These are phyloP conservation scores for Seira sanloemensis DNA, from an alignment of 2,888 invertebrate genomes.

Conservation along the genomic window DNA sequence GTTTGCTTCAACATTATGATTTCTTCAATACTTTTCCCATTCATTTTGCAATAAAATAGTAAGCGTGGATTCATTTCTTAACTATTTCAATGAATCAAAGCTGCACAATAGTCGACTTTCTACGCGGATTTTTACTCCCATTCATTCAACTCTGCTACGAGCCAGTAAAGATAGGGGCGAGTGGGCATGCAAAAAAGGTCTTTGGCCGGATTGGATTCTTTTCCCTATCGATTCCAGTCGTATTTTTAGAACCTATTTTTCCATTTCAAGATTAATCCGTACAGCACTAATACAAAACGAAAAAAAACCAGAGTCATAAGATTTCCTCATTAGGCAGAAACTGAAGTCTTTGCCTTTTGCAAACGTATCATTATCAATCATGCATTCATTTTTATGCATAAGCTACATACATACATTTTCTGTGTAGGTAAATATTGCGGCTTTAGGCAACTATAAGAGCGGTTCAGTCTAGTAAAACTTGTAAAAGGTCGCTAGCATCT, in stretches of 20 bases:
- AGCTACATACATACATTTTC: background rate
- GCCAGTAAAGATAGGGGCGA: no score
- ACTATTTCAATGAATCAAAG: no score
- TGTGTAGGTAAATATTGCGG: no score
- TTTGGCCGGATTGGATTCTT: conserved; percentile 6
- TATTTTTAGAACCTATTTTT: background rate
- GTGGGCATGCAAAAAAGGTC: conserved; percentile 3
- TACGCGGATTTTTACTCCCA: no score
- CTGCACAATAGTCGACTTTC: no score
- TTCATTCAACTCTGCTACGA: no score
- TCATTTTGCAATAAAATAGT: no score
- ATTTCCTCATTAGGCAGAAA: background rate
- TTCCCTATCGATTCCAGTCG: background rate
- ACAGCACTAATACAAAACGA: background rate
- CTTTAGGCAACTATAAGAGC: background rate
- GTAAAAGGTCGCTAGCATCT: background rate
- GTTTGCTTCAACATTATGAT: no score
- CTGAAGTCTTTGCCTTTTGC: background rate
- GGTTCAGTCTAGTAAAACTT: background rate
- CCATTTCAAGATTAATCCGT: background rate
- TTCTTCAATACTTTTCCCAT: no score
- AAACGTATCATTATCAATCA: conserved; percentile 7
- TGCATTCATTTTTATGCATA: background rate
- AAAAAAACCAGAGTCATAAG: no score
- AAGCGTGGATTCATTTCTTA: no score